Evolutionary conservation across 2,113 vertebrate genomes (phyloP), one percentile per base, ranked within the genome.

Genomic region (Festucalex cinctus): DNA sequence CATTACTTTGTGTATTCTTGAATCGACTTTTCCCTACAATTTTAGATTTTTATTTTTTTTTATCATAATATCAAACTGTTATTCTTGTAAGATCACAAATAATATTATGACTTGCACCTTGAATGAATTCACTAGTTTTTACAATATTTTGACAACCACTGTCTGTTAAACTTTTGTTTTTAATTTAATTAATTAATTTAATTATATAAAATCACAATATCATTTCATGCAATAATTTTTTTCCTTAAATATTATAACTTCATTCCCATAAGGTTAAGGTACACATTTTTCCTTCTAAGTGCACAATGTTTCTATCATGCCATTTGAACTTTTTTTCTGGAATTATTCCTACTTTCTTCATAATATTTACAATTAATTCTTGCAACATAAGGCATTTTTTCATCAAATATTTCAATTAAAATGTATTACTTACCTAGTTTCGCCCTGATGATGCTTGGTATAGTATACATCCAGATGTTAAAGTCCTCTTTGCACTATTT

Each of bases 401-500:
- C 12, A 5, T 14, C 26, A 54, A 48, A 20, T 26, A 26, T 26
- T 46, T 46, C 5, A 46, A 46, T 16, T 46, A 46, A 16, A 46
- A 16, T 17, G 5, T 44, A 4, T 17, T 44, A 16, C 22, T 9
- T n/a, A n/a, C 49, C 53, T 16, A 56, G 53, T 26, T 56, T 10
- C 3, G 9, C 48, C n/a, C 48, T 49, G n/a, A 32, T 56, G 6
- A 16, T 28, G 3, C 2, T 28, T 28, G 5, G 3, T 24, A 26
- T 14, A 32, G 19, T 22, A 53, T 41, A 56, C 43, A 64, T 65
- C 44, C 54, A 65, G 20, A 71, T 56, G 61, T 59, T 36, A n/a
- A 37, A 59, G 12, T 12, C 20, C 20, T 35, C 35, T 35, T 9
- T 58, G 39, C 22, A 9, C 63, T 58, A 68, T 41, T 46, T n/a